phyloP scores from a whole-genome alignment of 2,888 invertebrate species.

The Leucophora obtusa region DNA sequence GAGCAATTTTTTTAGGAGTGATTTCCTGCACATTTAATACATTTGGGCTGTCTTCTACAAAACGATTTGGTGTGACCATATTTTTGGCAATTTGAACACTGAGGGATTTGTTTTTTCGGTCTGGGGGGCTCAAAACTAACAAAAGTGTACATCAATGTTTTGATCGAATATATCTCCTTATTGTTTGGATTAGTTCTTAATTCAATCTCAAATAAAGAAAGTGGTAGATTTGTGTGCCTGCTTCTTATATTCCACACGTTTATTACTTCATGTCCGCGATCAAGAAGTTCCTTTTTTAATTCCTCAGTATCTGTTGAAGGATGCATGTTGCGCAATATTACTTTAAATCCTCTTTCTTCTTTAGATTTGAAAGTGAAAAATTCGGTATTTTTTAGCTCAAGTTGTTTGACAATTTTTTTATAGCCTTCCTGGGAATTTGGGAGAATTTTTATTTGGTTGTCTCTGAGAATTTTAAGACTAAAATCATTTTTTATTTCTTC shows the following conservation, averaged over 20 bases:
- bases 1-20: neutral
- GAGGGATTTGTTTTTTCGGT: constrained; percentile 3
- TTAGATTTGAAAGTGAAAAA: constrained; percentile 16
- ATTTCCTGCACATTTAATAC: constrained; percentile 8
- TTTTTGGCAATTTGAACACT: too few species aligned
- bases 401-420: neutral
- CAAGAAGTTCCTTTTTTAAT: constrained; percentile 2
- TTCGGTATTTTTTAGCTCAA: constrained; percentile 9
- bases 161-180: neutral
- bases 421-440: constrained; percentile 6
- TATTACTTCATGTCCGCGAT: constrained; percentile 11
- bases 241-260: too few species aligned
- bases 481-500: too few species aligned
- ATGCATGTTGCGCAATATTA: constrained; percentile 4
- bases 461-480: neutral
- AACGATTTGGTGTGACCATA: too few species aligned
- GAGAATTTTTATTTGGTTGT: constrained; percentile 1
- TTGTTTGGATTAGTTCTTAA: too few species aligned
- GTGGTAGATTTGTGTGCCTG: too few species aligned
- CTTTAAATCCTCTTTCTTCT: constrained; percentile 12
- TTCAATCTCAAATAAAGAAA: too few species aligned
- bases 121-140: constrained; percentile 5
- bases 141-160: neutral
- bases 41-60: too few species aligned
- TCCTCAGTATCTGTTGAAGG: constrained; percentile 6